phyloP scores from a whole-genome alignment of 2,113 vertebrate species.

The Thalassarche chlororhynchos region DNA sequence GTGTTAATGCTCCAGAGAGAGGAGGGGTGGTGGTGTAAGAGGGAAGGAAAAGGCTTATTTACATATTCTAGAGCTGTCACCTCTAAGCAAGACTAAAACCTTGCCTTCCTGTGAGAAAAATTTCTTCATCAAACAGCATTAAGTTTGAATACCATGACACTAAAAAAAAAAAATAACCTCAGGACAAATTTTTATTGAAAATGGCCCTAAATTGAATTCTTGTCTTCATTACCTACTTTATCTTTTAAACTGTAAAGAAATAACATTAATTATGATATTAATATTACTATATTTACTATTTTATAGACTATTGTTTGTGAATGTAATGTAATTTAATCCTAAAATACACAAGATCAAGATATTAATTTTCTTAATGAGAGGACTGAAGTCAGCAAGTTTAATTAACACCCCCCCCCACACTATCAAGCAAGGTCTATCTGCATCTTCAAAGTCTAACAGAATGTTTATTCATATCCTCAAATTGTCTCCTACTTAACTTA shows the following conservation, averaged over 20 bases:
- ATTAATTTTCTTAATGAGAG: neutral
- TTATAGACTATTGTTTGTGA: neutral
- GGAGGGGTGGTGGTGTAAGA: neutral
- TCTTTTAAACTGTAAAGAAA: neutral
- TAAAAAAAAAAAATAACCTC: neutral
- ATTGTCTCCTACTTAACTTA: neutral
- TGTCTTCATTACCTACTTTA: neutral
- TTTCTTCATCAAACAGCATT: neutral
- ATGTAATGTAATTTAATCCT: neutral
- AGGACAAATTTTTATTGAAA: neutral
- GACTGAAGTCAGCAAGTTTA: neutral
- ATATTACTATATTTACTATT: neutral
- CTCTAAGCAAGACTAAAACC: neutral
- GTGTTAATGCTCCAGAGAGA: neutral
- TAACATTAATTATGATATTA: neutral
- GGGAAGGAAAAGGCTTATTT: neutral
- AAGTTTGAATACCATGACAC: neutral
- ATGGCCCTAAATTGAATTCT: neutral
- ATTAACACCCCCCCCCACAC: neutral
- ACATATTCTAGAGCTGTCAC: neutral
- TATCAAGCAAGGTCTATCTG: neutral
- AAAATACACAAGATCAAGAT: neutral
- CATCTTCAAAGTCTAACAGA: neutral
- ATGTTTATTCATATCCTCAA: neutral
- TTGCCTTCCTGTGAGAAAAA: neutral